phyloP scores from a whole-genome alignment of 2,113 vertebrate species.

The Irena cyanogastra region DNA sequence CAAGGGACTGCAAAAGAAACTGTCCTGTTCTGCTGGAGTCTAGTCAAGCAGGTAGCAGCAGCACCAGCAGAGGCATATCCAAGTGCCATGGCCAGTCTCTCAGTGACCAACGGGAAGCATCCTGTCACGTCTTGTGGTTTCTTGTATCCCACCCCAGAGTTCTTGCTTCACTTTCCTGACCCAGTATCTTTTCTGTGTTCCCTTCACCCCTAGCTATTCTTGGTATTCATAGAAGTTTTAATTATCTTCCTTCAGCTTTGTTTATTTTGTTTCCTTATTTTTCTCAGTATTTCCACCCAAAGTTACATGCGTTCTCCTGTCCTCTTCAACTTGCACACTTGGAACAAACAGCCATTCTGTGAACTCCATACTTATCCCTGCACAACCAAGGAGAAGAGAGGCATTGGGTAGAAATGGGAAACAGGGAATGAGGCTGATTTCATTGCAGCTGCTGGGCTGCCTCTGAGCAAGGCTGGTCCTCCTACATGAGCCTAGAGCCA shows the following conservation, averaged over 20 bases:
- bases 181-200: background rate
- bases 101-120: background rate
- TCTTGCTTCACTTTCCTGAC: background rate
- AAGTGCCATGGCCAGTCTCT: too few species aligned
- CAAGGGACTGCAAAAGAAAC: background rate
- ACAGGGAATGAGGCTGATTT: background rate
- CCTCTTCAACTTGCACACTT: background rate
- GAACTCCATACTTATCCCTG: background rate
- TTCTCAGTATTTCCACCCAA: background rate
- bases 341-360: background rate
- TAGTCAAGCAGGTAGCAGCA: background rate
- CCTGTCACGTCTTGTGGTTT: background rate
- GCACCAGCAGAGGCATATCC: background rate
- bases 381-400: background rate
- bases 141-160: background rate
- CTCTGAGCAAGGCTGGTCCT: background rate
- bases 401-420: background rate
- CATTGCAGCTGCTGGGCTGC: background rate
- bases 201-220: background rate
- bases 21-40: background rate
- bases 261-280: background rate
- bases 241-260: background rate
- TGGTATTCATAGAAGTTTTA: slow-evolving; percentile 15
- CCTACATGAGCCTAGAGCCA: background rate
- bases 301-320: background rate